Evolutionary conservation across 2,113 vertebrate species (phyloP).

Genomic region (Scortum barcoo): DNA sequence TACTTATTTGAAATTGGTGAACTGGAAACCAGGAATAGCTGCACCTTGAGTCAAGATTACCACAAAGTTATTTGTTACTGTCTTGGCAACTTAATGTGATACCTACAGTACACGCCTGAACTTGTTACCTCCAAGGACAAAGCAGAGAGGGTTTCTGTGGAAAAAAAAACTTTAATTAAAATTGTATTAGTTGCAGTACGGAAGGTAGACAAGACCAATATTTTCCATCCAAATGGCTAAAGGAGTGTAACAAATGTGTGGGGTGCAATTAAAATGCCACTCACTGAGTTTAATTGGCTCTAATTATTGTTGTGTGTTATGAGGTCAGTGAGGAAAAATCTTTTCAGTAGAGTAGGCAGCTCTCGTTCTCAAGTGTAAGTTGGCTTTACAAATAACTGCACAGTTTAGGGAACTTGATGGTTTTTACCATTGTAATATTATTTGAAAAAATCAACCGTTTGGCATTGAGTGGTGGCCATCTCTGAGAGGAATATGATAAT

Average conservation of each 20-base stretch:
- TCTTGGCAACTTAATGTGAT: slow-evolving; percentile 48
- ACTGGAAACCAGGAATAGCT: slow-evolving; percentile 45
- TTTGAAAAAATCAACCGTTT: not conserved
- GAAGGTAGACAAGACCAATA: slow-evolving; percentile 63
- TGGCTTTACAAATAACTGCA: not conserved
- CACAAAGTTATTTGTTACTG: slow-evolving; percentile 44
- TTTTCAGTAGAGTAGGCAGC: not conserved
- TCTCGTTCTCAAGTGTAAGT: not conserved
- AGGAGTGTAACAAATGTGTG: slow-evolving; percentile 63
- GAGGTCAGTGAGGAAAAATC: slow-evolving; percentile 54
- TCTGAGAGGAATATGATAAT: not conserved
- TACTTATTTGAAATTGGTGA: slow-evolving; percentile 44
- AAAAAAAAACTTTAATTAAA: slow-evolving; percentile 70
- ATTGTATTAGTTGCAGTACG: slow-evolving; percentile 60
- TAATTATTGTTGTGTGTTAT: slow-evolving; percentile 62
- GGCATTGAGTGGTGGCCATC: not conserved
- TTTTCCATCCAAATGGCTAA: slow-evolving; percentile 51
- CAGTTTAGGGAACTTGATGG: not conserved
- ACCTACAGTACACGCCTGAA: slow-evolving; percentile 31
- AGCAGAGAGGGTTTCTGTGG: slow-evolving; percentile 27
- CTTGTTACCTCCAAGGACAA: slow-evolving; percentile 51
- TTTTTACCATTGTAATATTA: not conserved
- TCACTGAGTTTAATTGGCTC: slow-evolving; percentile 56
- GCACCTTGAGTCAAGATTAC: slow-evolving; percentile 42
- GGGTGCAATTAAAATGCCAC: slow-evolving; percentile 61